Evolutionary conservation across 2,888 invertebrate genomes (phyloP).

Genomic region (Sesamia inferens): DNA sequence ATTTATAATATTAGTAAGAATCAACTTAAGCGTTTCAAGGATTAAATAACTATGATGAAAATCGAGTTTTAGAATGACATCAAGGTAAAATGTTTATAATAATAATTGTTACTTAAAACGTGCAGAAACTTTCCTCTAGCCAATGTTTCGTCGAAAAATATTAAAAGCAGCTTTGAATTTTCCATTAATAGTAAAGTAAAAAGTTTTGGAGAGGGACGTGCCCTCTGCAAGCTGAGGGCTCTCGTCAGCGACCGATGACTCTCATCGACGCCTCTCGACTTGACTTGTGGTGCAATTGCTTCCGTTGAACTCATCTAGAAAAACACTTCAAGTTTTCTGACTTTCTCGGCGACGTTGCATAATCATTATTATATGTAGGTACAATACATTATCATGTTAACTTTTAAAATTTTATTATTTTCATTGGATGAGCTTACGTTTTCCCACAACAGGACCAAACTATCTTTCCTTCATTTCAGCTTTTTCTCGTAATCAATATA

Average conservation of each 20-base stretch:
- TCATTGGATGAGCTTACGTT: not conserved
- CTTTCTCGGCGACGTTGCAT: not conserved
- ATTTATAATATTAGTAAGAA: too few species aligned
- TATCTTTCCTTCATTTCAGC: not conserved
- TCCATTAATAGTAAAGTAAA: conserved; percentile 46
- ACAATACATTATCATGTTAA: not conserved
- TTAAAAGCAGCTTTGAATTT: conserved; percentile 47
- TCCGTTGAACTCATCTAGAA: conserved; percentile 64
- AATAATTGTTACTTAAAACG: conserved; percentile 2
- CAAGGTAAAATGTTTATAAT: conserved; percentile 5
- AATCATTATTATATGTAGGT: not conserved
- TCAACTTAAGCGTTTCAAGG: not conserved
- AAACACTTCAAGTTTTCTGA: conserved; percentile 52
- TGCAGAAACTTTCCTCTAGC: conserved; percentile 2
- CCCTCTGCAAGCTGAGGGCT: conserved; percentile 63
- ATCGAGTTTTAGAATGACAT: not conserved
- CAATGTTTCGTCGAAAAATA: conserved; percentile 35
- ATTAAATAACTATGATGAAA: not conserved
- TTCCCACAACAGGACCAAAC: not conserved
- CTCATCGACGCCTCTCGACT: conserved; percentile 73
- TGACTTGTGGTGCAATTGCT: conserved; percentile 67
- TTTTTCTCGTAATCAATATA: not conserved
- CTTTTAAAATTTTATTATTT: not conserved
- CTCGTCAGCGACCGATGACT: conserved; percentile 69
- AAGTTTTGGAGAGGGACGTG: conserved; percentile 52